Percentiles rank a stretch among this genome's conserved stretches.
Evolutionary conservation across 1,140 invertebrate species (phyloP).

Genomic region (Triops longicaudatus): DNA sequence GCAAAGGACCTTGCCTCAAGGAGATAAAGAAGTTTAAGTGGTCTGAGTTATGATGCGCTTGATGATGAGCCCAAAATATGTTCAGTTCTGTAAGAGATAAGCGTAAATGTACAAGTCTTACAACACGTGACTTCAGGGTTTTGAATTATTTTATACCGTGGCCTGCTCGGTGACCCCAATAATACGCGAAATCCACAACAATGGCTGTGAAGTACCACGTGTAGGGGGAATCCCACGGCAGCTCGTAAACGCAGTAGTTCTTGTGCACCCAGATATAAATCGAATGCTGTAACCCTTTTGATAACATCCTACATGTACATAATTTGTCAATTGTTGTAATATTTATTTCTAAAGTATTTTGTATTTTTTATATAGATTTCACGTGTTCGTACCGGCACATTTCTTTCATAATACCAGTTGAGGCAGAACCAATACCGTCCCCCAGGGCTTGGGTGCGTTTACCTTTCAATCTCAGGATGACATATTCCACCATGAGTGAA

Average conservation of each 20-base stretch:
- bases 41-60: conserved; percentile 42
- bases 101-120: background rate
- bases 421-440: conserved; percentile 18
- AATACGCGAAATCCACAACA: conserved; percentile 78
- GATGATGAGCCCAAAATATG: conserved; percentile 34
- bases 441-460: conserved; percentile 16
- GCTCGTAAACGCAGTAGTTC: conserved; percentile 40
- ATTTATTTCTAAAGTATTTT: background rate
- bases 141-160: conserved; percentile 55
- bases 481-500: conserved; percentile 20
- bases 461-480: conserved; percentile 20
- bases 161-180: conserved; percentile 81
- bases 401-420: conserved; percentile 21
- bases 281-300: conserved; percentile 30
- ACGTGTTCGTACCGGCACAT: conserved; percentile 2
- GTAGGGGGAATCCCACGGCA: conserved; percentile 63
- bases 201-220: conserved; percentile 72
- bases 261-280: conserved; percentile 37
- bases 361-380: too few relatives aligned
- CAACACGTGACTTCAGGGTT: background rate
- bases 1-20: conserved; percentile 40
- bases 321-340: background rate
- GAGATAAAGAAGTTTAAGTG: conserved; percentile 37
- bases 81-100: background rate
- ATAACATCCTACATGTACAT: conserved; percentile 30